Evolutionary conservation across 2,888 invertebrate species (phyloP).

Genomic region (Formica aserva): DNA sequence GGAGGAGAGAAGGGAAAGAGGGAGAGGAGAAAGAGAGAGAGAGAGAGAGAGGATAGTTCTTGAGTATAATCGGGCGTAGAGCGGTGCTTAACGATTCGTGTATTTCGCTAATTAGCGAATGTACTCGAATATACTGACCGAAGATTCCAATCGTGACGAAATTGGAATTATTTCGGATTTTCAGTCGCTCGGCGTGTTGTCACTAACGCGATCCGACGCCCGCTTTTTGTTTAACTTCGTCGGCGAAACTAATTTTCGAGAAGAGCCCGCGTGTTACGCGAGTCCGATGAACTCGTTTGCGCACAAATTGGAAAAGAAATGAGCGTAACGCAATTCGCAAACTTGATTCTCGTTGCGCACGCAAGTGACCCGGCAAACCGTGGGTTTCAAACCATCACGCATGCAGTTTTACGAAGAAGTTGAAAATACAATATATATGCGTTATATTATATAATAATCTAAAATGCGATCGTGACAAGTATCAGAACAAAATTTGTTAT

Average conservation of each 20-base stretch:
- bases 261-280: slow-evolving; percentile 8
- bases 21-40: not conserved
- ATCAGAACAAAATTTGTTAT: too few relatives aligned
- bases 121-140: not conserved
- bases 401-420: not conserved
- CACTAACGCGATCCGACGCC: not conserved
- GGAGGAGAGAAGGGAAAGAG: not conserved
- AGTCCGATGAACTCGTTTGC: slow-evolving; percentile 19
- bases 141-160: slow-evolving; percentile 28
- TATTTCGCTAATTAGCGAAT: slow-evolving; percentile 36
- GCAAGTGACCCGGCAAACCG: slow-evolving; percentile 12
- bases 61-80: not conserved
- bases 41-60: not conserved
- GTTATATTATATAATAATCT: too few relatives aligned
- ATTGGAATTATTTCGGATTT: slow-evolving; percentile 29
- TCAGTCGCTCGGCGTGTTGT: not conserved
- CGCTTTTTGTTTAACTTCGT: not conserved
- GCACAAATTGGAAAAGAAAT: slow-evolving; percentile 50
- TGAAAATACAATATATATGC: too few relatives aligned
- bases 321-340: slow-evolving; percentile 41
- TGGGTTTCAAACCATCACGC: not conserved
- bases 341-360: slow-evolving; percentile 31
- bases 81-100: slow-evolving; percentile 40
- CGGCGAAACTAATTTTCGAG: slow-evolving; percentile 41
- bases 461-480: too few relatives aligned